Conservation (phyloP, 1,140 invertebrate species). For the Halyomorpha halys region DNA sequence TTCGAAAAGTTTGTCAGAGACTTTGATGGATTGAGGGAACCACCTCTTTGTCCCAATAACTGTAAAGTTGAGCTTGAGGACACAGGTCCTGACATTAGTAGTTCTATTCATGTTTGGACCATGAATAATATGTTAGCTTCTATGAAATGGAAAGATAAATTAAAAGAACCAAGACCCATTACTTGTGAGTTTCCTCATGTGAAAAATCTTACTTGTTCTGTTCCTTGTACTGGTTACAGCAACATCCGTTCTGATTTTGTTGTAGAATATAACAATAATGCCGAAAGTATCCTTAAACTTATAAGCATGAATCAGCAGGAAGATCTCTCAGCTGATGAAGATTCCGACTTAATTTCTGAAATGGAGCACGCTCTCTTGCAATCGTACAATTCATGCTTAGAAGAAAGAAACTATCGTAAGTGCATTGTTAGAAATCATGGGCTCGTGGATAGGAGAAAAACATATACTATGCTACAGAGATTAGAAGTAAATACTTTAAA, state of each 20-base stretch:
- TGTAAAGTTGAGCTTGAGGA: constrained; percentile 10
- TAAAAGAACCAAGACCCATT: background rate
- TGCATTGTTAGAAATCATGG: constrained; percentile 67
- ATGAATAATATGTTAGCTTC: too few relatives aligned
- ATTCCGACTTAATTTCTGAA: constrained; percentile 18
- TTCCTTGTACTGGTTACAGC: constrained; percentile 59
- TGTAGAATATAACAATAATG: constrained; percentile 68
- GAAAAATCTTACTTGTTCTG: background rate
- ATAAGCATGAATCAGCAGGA: constrained; percentile 2
- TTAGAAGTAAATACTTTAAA: constrained; percentile 44
- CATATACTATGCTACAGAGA: constrained; percentile 47
- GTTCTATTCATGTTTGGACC: background rate
- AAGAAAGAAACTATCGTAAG: constrained; percentile 58
- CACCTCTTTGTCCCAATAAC: constrained; percentile 7
- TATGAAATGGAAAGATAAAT: background rate
- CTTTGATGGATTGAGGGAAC: background rate
- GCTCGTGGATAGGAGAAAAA: constrained; percentile 58
- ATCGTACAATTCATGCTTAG: constrained; percentile 55
- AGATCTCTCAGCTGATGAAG: constrained; percentile 8
- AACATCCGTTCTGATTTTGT: constrained; percentile 79
- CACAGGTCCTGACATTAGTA: background rate
- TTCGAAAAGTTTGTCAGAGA: background rate
- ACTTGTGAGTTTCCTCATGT: background rate
- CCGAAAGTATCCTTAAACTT: constrained; percentile 53
- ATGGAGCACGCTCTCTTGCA: constrained; percentile 22